Evolutionary conservation across 1,140 invertebrate genomes (phyloP).

Genomic region (Dysdera silvatica): DNA sequence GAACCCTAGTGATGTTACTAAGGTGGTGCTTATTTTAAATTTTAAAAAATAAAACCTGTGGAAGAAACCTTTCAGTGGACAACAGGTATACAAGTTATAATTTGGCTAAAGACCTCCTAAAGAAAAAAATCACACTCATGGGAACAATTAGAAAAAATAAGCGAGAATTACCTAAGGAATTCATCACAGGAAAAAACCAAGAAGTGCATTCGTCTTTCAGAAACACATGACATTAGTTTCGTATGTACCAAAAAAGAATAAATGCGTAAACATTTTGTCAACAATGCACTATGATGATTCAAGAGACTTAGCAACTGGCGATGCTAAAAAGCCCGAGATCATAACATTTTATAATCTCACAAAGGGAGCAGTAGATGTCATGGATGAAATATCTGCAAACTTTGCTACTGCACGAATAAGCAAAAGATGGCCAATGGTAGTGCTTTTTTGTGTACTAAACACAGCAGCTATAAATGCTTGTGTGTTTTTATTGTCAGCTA

Average conservation of each 20-base stretch:
- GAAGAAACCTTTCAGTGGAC: conserved; percentile 16
- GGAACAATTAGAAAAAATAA: conserved; percentile 29
- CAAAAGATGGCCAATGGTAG: conserved; percentile 40
- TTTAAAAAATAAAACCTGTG: too few relatives aligned
- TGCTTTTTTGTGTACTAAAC: conserved; percentile 29
- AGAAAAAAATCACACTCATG: conserved; percentile 22
- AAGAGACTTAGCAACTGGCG: conserved; percentile 21
- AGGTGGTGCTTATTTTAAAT: too few relatives aligned
- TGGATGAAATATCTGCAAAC: conserved; percentile 43
- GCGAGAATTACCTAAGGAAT: conserved; percentile 24
- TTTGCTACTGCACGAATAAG: conserved; percentile 39
- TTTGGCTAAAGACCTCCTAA: conserved; percentile 15
- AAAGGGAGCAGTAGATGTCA: conserved; percentile 46
- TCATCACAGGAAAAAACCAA: background rate
- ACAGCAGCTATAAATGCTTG: conserved; percentile 23
- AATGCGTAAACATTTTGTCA: conserved; percentile 29
- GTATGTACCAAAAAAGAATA: conserved; percentile 34
- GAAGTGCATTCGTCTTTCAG: conserved; percentile 18
- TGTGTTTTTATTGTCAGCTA: background rate
- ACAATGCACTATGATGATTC: conserved; percentile 32
- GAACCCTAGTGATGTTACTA: too few relatives aligned
- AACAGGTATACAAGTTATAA: conserved; percentile 23
- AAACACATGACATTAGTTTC: conserved; percentile 28
- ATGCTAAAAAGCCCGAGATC: conserved; percentile 41
- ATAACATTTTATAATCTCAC: conserved; percentile 43